Conservation (phyloP, 2,888 invertebrate genomes). For the Plebejus argus region DNA sequence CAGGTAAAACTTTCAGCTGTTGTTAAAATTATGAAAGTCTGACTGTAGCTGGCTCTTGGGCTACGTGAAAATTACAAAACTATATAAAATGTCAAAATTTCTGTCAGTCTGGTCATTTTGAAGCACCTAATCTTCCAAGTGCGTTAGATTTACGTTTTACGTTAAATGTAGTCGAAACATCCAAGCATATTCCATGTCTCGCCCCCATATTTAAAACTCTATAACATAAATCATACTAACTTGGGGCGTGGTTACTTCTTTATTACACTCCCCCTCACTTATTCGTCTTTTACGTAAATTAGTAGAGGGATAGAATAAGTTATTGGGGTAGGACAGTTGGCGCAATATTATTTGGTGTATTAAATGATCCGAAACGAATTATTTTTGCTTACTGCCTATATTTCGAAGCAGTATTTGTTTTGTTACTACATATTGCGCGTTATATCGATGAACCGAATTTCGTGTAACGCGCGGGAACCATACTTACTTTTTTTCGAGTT, state of each 20-base stretch:
- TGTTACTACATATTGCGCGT: background rate
- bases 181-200: background rate
- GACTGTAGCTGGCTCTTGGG: too few relatives aligned
- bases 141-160: background rate
- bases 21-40: too few relatives aligned
- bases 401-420: background rate
- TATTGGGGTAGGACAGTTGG: conserved; percentile 34
- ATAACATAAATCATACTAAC: conserved; percentile 31
- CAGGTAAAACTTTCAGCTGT: too few relatives aligned
- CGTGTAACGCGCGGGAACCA: too few relatives aligned
- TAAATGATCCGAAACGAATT: conserved; percentile 25
- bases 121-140: background rate
- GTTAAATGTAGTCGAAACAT: background rate
- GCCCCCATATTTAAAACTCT: conserved; percentile 20
- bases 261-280: conserved; percentile 38
- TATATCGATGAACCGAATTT: too few relatives aligned
- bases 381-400: background rate
- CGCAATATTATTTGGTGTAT: conserved; percentile 15
- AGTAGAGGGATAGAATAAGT: conserved; percentile 37
- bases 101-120: too few relatives aligned
- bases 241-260: conserved; percentile 37
- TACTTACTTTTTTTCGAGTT: background rate
- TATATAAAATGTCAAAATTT: too few relatives aligned
- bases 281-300: conserved; percentile 43
- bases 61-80: too few relatives aligned